Percentiles rank a stretch among this genome's conserved stretches.
These are phyloP conservation scores for Paedocypris sp. DNA, from an alignment of 2,113 vertebrate species.

Conservation along the genomic window DNA sequence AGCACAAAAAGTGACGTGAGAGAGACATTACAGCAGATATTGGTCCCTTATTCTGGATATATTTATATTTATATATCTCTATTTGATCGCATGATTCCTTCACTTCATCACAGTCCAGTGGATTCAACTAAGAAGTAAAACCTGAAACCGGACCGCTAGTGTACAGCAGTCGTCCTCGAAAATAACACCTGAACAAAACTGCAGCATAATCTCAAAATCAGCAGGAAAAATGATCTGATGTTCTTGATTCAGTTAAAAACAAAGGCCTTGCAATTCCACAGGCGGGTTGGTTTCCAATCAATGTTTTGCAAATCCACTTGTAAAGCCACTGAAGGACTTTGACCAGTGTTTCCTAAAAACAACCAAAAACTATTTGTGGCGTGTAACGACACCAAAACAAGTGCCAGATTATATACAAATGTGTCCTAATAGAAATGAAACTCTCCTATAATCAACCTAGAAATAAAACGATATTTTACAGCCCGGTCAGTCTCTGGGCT, in stretches of 20 bases:
- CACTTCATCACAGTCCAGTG: slow-evolving; percentile 40
- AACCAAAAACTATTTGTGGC: slow-evolving; percentile 27
- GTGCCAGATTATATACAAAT: slow-evolving; percentile 34
- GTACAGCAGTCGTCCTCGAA: too few relatives aligned
- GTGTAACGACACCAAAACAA: slow-evolving; percentile 29
- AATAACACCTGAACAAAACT: background rate
- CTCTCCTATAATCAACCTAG: background rate
- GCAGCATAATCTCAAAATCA: background rate
- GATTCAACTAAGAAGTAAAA: slow-evolving; percentile 34
- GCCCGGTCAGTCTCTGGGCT: slow-evolving; percentile 60
- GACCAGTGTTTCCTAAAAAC: slow-evolving; percentile 65
- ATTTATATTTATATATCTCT: slow-evolving; percentile 34
- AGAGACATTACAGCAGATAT: slow-evolving; percentile 69
- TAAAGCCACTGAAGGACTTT: slow-evolving; percentile 55
- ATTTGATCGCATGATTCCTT: slow-evolving; percentile 38
- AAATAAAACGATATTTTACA: slow-evolving; percentile 46
- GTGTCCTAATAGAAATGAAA: slow-evolving; percentile 11
- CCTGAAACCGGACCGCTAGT: background rate
- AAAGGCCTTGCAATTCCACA: slow-evolving; percentile 62
- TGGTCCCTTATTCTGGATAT: slow-evolving; percentile 82
- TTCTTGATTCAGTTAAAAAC: too few relatives aligned
- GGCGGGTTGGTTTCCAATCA: slow-evolving; percentile 69
- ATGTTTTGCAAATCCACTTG: slow-evolving; percentile 42
- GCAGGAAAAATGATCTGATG: too few relatives aligned
- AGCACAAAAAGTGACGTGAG: slow-evolving; percentile 43